A percentile compares a stretch with the other conserved stretches of the same genome.
phyloP scores from a whole-genome alignment of 2,888 invertebrate genomes.

The Drosophila maculinotata region DNA sequence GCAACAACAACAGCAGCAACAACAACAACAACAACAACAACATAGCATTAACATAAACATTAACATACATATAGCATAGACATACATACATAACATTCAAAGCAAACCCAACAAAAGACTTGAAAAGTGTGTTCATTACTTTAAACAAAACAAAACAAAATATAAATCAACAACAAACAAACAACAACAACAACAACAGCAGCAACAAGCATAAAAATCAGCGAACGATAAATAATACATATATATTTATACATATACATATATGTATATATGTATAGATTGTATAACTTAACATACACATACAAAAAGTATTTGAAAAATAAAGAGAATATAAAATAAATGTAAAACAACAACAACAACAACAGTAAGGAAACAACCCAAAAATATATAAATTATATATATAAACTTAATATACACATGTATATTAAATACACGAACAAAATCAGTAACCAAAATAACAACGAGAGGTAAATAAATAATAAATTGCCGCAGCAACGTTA shows the following conservation, averaged over 20 bases:
- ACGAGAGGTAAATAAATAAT: constrained; percentile 39
- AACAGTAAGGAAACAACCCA: constrained; percentile 32
- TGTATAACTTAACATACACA: constrained; percentile 24
- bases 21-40: not conserved
- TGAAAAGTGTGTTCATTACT: constrained; percentile 75
- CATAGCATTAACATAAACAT: constrained; percentile 32
- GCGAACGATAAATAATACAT: constrained; percentile 12
- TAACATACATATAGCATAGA: constrained; percentile 29
- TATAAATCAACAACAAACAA: constrained; percentile 32
- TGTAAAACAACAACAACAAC: constrained; percentile 10
- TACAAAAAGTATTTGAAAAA: constrained; percentile 25
- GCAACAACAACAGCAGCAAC: constrained; percentile 12
- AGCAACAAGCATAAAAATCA: constrained; percentile 18
- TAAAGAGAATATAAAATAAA: constrained; percentile 34
- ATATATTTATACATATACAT: constrained; percentile 12
- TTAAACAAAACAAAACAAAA: constrained; percentile 53
- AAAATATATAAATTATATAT: constrained; percentile 34
- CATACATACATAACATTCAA: constrained; percentile 40
- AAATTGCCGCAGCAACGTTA: constrained; percentile 35
- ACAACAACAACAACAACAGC: no score
- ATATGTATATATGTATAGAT: constrained; percentile 7
- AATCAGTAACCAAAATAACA: constrained; percentile 54
- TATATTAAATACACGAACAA: constrained; percentile 32
- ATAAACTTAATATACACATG: constrained; percentile 15
- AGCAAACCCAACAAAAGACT: constrained; percentile 74